phyloP scores from a whole-genome alignment of 1,140 invertebrate species.

The Aphis gossypii region DNA sequence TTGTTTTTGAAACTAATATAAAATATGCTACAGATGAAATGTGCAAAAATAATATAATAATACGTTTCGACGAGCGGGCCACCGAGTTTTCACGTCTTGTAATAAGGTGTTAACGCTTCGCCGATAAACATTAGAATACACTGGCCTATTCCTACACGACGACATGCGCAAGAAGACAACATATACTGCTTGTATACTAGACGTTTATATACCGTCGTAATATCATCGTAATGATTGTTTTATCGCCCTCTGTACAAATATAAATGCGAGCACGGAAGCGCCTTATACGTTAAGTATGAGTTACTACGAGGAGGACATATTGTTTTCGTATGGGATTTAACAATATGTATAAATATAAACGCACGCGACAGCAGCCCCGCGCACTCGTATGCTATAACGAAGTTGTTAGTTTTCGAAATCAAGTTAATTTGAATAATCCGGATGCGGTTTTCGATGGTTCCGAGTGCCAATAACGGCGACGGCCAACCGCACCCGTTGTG shows the following conservation, averaged over 20 bases:
- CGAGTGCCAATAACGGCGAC: neutral
- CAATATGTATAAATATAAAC: neutral
- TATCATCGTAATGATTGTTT: slow-evolving; percentile 10
- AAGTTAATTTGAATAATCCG: slow-evolving; percentile 27
- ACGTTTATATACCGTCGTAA: neutral
- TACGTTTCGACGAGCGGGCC: neutral
- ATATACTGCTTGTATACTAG: slow-evolving; percentile 2
- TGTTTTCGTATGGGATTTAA: neutral
- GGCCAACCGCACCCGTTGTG: neutral
- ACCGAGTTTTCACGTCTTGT: neutral
- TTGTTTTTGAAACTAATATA: neutral
- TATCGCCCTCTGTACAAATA: neutral
- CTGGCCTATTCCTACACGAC: neutral
- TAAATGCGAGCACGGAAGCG: neutral
- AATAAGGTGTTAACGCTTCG: neutral
- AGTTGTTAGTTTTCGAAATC: slow-evolving; percentile 29
- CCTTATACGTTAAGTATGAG: slow-evolving; percentile 3
- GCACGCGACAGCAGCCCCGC: neutral
- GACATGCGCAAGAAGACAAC: neutral
- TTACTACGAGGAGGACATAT: neutral
- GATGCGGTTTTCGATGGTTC: neutral
- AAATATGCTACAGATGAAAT: neutral
- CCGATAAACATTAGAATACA: neutral
- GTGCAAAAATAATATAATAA: neutral
- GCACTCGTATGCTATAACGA: neutral